These are phyloP conservation scores for Trialeurodes vaporariorum DNA, from an alignment of 1,140 invertebrate genomes.

Conservation along the genomic window DNA sequence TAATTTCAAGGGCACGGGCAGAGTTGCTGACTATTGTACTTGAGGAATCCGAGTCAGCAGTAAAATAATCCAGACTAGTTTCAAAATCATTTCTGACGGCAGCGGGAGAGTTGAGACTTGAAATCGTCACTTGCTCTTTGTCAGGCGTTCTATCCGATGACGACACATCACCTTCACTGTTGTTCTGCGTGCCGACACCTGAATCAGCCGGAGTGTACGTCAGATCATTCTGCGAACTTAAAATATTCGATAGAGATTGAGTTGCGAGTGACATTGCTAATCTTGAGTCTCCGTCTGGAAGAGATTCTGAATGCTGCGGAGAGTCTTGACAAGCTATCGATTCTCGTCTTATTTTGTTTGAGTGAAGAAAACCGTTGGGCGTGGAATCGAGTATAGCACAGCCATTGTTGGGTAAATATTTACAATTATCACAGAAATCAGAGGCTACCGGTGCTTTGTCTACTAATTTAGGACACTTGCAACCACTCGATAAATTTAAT, in stretches of 20 bases:
- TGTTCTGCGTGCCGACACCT: not conserved
- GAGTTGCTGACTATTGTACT: too few species aligned
- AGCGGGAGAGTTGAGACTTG: too few species aligned
- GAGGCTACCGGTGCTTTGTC: not conserved
- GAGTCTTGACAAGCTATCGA: not conserved
- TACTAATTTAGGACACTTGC: not conserved
- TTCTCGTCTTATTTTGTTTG: not conserved
- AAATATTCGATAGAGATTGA: constrained; percentile 48
- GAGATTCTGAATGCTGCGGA: constrained; percentile 32
- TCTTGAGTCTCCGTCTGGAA: constrained; percentile 40
- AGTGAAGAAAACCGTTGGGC: not conserved
- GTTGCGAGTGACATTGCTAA: constrained; percentile 51
- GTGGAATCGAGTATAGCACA: not conserved
- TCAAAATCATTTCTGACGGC: not conserved
- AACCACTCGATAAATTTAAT: not conserved
- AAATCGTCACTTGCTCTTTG: not conserved
- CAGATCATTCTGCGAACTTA: constrained; percentile 26
- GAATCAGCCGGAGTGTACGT: not conserved
- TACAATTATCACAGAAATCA: not conserved
- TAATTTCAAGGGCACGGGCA: too few species aligned
- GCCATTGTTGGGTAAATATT: not conserved
- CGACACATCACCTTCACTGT: not conserved
- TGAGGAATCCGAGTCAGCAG: not conserved
- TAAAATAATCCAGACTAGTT: not conserved
- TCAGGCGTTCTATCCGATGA: not conserved